Conservation (phyloP, 2,113 vertebrate genomes). For the Blennius ocellaris region DNA sequence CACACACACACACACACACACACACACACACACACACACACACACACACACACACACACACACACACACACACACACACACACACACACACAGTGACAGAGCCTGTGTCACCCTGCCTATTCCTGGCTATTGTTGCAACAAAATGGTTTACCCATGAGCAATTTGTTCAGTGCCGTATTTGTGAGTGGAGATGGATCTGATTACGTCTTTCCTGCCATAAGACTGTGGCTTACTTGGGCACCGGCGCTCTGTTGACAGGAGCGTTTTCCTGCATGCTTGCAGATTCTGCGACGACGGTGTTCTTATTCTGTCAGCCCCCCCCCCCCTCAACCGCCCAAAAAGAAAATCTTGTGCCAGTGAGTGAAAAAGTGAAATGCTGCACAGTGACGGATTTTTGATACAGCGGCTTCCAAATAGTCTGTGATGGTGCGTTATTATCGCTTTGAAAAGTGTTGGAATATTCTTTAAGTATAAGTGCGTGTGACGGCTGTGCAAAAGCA, state of each 20-base stretch:
- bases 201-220: constrained; percentile 46
- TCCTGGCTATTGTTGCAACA: constrained; percentile 66
- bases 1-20: constrained; percentile 12
- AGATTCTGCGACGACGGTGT: constrained; percentile 17
- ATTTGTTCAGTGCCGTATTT: constrained; percentile 54
- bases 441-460: too few species aligned
- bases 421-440: too few species aligned
- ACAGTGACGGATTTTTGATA: too few species aligned
- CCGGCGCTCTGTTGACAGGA: constrained; percentile 49
- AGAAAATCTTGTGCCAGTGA: constrained; percentile 29
- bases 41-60: constrained; percentile 4
- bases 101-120: constrained; percentile 33
- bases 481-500: too few species aligned
- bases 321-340: too few species aligned
- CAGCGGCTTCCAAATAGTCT: too few species aligned
- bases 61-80: background rate
- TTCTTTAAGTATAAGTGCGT: too few species aligned
- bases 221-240: constrained; percentile 8
- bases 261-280: constrained; percentile 40
- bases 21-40: background rate
- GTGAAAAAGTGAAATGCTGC: background rate
- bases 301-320: constrained; percentile 32
- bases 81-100: constrained; percentile 5
- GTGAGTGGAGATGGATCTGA: constrained; percentile 53
- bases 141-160: constrained; percentile 52